Evolutionary conservation across 2,888 invertebrate genomes (phyloP).

Genomic region (Erebia palarica): DNA sequence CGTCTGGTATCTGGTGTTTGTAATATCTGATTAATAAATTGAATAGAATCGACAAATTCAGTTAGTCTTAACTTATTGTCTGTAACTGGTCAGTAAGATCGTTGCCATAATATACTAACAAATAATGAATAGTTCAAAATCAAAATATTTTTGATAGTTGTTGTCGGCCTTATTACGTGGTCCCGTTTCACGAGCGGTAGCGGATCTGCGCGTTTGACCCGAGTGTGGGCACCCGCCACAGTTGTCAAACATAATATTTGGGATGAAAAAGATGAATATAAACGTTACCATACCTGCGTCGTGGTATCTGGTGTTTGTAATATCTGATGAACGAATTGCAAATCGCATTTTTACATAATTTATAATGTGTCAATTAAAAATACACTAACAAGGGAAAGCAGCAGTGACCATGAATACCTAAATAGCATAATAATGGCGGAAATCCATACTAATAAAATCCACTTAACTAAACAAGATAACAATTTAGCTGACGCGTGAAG

Average conservation of each 20-base stretch:
- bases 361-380: slow-evolving; percentile 1
- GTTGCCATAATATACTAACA: no score
- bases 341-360: neutral
- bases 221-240: no score
- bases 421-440: neutral
- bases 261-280: no score
- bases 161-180: no score
- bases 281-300: no score
- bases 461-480: slow-evolving; percentile 16
- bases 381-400: neutral
- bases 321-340: neutral
- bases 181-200: no score
- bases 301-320: no score
- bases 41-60: neutral
- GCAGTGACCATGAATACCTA: neutral
- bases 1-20: neutral
- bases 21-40: neutral
- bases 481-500: neutral
- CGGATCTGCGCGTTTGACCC: no score
- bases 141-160: no score
- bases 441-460: slow-evolving; percentile 17
- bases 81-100: no score
- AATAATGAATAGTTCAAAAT: no score
- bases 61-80: neutral
- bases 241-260: no score